Evolutionary conservation across 2,113 vertebrate species (phyloP), one percentile per base, ranked within the genome.

Genomic region (Ctenodactylus gundi): DNA sequence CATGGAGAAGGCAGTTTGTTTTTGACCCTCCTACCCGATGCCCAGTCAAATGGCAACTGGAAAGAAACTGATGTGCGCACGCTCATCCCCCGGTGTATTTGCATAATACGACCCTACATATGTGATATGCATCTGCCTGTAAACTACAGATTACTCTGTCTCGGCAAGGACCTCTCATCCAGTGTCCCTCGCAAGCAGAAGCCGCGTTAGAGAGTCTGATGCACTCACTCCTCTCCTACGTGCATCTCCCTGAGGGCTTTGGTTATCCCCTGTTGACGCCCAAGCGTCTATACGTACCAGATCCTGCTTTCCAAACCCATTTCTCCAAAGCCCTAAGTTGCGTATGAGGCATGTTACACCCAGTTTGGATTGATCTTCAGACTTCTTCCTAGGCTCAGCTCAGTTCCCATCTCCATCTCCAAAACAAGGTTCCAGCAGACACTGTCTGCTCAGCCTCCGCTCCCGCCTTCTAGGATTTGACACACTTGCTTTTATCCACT

Each of bases 401-500:
- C n/a, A 44, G 57, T 29, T 53, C n/a, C 7, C 5, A 17, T 11
- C 1, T 6, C 29, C 10, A 3, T 29, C 23, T 55, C 60, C 41
- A 41, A 27, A 83, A 17, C 31, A 53, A 39, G 20, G 5, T 58
- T 25, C 12, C 10, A 65, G 65, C 10, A 31, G 4, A 1, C 2
- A 11, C 29, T 1, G 1, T 0, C 4, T 20, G 6, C 46, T 4
- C 0, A 0, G 27, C 0, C 4, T 4, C 13, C 25, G 0, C 29
- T 25, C 39, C 3, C 12, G 65, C 21, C 15, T 14, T 23, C 6
- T 0, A 13, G 44, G 14, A 53, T 23, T 10, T 23, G 5, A 6
- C 4, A 57, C n/a, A 20, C 15, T 20, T 53, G 23, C 9, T 60
- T 39, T 90, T 29, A 55, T 4, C 55, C 34, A 29, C 4, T 9